Base-by-base conservation (phyloP, 2,797 vertebrate genomes). In the Glyptemys insculpta region DNA sequence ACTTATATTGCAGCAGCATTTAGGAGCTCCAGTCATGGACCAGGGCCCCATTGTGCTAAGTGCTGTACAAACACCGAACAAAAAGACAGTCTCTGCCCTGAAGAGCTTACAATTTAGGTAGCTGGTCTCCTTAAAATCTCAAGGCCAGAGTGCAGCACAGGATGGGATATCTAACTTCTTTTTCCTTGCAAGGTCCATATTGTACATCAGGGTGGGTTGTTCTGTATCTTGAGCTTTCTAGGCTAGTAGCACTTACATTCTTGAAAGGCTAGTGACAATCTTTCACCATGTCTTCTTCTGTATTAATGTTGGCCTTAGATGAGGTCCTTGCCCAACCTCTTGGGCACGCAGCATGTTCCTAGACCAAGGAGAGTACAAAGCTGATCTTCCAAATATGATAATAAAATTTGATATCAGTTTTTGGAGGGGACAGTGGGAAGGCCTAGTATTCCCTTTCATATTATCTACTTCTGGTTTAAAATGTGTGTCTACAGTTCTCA, bases 61-160 rank as follows among this genome's bases (percentile, higher is more conserved):
- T 72, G 19, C n/a, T 72, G 10, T 37, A 72, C 65, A 72, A 72
- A 72, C n/a, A 9, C 37, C 41, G 11, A 72, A 68, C 2, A 1
- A 23, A 72, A 72, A 72, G 21, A 72, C 19, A 37, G 18, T 21
- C 65, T 68, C 65, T 68, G 65, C 9, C 15, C n/a, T 21, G n/a
- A 65, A 68, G n/a, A n/a, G 19, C n/a, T 68, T 0, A 2, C 4
- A 10, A 5, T 14, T n/a, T 0, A 0, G n/a, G 59, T 80, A 59
- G 1, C 5, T 4, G 29, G 29, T 31, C 29, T 78, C 65, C 74
- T 6, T 80, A 4, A 52, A 16, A n/a, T 16, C 50, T 25, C 4
- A 44, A 37, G n/a, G n/a, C 29, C 0, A 0, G 0, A 1, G 74
- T 23, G 6, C 6, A 44, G 59, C 29, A 21, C 21, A 44, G 41